These are phyloP conservation scores for Cerastis leucographa DNA, from an alignment of 2,888 invertebrate species.

Conservation along the genomic window DNA sequence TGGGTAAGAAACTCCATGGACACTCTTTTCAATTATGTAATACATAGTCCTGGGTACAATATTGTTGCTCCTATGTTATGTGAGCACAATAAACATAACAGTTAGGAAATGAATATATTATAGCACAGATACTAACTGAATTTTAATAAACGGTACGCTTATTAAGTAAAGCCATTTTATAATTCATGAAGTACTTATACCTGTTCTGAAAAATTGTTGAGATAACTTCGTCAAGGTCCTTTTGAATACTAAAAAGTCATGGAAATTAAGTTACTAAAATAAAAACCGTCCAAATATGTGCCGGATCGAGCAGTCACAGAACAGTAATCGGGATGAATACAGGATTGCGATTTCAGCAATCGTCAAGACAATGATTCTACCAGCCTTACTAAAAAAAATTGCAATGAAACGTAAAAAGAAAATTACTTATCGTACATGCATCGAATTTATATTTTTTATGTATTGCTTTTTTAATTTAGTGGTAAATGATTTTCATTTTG, in stretches of 20 bases:
- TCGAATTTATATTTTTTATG: not conserved
- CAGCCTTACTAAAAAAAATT: not conserved
- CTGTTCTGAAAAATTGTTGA: not conserved
- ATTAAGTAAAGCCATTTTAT: not conserved
- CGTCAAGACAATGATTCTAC: not conserved
- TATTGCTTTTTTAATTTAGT: no score
- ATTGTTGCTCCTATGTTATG: not conserved
- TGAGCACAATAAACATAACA: not conserved
- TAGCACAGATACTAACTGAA: constrained; percentile 8
- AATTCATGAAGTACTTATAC: constrained; percentile 3
- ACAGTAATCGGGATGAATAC: not conserved
- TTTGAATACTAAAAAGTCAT: constrained; percentile 23
- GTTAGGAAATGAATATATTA: no score
- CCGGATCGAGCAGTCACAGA: not conserved
- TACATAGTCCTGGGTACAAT: not conserved
- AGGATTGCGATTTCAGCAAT: not conserved
- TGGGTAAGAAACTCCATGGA: no score
- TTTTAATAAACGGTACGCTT: not conserved
- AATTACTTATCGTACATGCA: not conserved
- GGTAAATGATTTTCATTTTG: no score
- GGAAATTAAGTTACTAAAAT: constrained; percentile 10
- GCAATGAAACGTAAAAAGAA: not conserved
- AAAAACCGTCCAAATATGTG: not conserved
- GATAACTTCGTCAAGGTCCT: constrained; percentile 35
- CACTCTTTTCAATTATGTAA: not conserved